Conservation (phyloP, 2,113 vertebrate species). For the Chamaetylas fuelleborni region DNA sequence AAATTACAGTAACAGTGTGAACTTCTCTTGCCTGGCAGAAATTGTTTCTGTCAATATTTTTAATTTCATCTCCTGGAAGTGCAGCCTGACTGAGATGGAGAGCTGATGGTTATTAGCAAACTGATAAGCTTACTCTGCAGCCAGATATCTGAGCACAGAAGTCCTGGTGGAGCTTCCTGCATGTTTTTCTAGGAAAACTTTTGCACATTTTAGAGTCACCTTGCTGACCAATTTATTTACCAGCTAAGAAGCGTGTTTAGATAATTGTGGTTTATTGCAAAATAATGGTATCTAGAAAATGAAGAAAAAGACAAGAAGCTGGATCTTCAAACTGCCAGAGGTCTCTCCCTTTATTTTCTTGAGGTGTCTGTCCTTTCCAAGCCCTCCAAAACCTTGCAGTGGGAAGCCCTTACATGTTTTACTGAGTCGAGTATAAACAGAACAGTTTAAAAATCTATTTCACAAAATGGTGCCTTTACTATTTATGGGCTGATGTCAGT, state of each 20-base stretch:
- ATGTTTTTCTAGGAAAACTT: background rate
- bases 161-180: background rate
- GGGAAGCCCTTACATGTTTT: background rate
- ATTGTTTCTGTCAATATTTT: slow-evolving; percentile 48
- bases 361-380: background rate
- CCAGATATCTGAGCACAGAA: background rate
- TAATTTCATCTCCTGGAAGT: slow-evolving; percentile 33
- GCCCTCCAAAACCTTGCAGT: background rate
- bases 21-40: slow-evolving; percentile 29
- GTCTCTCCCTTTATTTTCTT: background rate
- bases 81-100: background rate
- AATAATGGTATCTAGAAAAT: background rate
- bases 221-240: background rate
- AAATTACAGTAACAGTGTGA: background rate
- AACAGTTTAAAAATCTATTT: slow-evolving; percentile 46
- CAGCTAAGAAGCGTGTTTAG: background rate
- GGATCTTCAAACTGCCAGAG: background rate
- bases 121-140: background rate
- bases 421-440: slow-evolving; percentile 4
- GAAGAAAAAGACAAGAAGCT: background rate
- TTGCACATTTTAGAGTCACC: background rate
- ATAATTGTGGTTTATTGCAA: background rate
- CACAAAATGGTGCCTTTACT: slow-evolving; percentile 2
- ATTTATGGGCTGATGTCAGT: slow-evolving; percentile 32
- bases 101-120: background rate